A percentile compares a stretch with the other conserved stretches of the same genome.
phyloP scores from a whole-genome alignment of 2,888 invertebrate genomes.

The Amorpha juglandis region DNA sequence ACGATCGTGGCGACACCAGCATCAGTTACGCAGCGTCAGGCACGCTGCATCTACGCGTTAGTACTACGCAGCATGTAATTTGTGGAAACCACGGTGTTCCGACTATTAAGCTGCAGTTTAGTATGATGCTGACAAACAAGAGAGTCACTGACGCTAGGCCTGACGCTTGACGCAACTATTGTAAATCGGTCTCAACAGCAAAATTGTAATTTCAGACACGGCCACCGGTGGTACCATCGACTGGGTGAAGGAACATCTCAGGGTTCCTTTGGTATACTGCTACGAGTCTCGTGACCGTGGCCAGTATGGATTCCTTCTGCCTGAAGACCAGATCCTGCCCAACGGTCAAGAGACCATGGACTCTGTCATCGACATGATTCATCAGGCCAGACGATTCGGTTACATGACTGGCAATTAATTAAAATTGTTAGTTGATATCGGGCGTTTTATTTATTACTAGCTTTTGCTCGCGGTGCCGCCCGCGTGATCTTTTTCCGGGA shows the following conservation, averaged over 20 bases:
- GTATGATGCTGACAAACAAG: too few relatives aligned
- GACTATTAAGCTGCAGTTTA: too few relatives aligned
- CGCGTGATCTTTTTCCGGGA: too few relatives aligned
- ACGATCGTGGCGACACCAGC: too few relatives aligned
- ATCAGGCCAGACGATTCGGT: constrained; percentile 66
- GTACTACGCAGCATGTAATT: too few relatives aligned
- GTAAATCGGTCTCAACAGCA: neutral
- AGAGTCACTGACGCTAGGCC: too few relatives aligned
- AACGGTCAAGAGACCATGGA: constrained; percentile 85
- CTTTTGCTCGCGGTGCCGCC: too few relatives aligned
- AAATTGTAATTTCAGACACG: constrained; percentile 48
- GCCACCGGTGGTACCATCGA: constrained; percentile 85
- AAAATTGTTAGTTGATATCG: constrained; percentile 6
- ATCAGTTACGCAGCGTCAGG: too few relatives aligned
- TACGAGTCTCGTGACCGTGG: constrained; percentile 89
- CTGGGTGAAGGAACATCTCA: constrained; percentile 88
- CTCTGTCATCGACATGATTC: constrained; percentile 64
- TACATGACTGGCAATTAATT: constrained; percentile 50
- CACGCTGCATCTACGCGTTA: too few relatives aligned
- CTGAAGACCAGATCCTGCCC: constrained; percentile 86
- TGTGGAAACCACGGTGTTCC: too few relatives aligned
- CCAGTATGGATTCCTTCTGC: constrained; percentile 87
- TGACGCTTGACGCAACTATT: too few relatives aligned
- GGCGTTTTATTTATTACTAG: too few relatives aligned
- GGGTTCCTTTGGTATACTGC: constrained; percentile 87